phyloP scores from a whole-genome alignment of 2,888 invertebrate species.

The Pachydiplax longipennis region DNA sequence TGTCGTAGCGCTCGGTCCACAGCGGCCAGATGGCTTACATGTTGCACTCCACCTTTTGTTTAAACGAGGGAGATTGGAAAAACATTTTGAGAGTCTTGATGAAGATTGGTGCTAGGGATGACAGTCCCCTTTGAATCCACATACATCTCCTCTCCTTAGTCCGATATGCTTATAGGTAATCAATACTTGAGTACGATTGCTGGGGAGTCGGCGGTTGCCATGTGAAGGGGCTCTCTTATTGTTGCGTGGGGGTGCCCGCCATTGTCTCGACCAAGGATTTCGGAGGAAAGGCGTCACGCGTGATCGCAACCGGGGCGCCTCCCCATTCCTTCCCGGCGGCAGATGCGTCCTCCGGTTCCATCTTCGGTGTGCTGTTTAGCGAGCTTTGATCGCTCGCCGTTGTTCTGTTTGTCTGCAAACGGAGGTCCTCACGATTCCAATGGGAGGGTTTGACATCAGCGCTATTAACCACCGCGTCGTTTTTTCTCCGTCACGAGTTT shows the following conservation, averaged over 20 bases:
- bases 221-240: constrained; percentile 25
- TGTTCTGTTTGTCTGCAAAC: background rate
- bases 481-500: too few relatives aligned
- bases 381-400: background rate
- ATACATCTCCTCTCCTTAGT: constrained; percentile 13
- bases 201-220: constrained; percentile 30
- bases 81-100: too few relatives aligned
- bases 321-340: background rate
- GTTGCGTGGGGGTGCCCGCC: background rate
- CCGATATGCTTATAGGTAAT: constrained; percentile 42
- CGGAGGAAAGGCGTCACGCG: constrained; percentile 2
- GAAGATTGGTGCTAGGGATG: too few relatives aligned
- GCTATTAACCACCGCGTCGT: too few relatives aligned
- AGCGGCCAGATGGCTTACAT: too few relatives aligned
- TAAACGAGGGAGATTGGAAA: too few relatives aligned
- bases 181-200: constrained; percentile 44
- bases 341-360: background rate
- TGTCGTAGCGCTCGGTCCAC: too few relatives aligned
- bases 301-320: background rate
- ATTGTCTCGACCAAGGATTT: constrained; percentile 11
- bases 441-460: too few relatives aligned
- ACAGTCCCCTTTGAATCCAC: background rate
- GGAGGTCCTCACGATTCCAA: background rate
- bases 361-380: background rate
- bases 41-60: too few relatives aligned